These are phyloP conservation scores for Drosophila asahinai DNA, from an alignment of 1,140 invertebrate genomes.

Conservation along the genomic window DNA sequence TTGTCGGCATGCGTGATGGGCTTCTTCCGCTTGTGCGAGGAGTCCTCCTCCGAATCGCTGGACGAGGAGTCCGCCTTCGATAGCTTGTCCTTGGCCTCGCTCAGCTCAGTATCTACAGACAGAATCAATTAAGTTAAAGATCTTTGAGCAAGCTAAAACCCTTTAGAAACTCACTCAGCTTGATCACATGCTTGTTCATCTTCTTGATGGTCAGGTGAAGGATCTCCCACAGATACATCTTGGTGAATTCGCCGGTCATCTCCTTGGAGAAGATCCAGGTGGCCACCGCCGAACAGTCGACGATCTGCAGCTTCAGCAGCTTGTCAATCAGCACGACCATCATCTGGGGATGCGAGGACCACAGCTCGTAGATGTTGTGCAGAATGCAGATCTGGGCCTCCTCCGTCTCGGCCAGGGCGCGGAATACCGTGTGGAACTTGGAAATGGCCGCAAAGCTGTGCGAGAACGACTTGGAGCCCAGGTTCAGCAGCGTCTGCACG, in stretches of 20 bases:
- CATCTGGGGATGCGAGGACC: slow-evolving; percentile 98
- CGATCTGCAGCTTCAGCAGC: slow-evolving; percentile 98
- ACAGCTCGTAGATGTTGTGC: slow-evolving; percentile 96
- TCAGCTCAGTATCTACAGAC: slow-evolving; percentile 88
- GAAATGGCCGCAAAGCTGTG: slow-evolving; percentile 99
- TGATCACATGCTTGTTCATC: slow-evolving; percentile 97
- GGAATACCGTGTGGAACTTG: slow-evolving; percentile 98
- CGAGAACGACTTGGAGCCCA: slow-evolving; percentile 98
- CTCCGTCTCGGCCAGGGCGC: slow-evolving; percentile 95
- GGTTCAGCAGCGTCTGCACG: slow-evolving; percentile 96
- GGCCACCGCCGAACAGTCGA: slow-evolving; percentile 98
- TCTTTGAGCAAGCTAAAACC: too few species aligned
- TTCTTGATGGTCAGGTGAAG: slow-evolving; percentile 97
- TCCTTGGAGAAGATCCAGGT: slow-evolving; percentile 99
- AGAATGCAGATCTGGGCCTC: slow-evolving; percentile 98
- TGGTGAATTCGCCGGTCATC: slow-evolving; percentile 97
- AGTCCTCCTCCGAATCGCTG: slow-evolving; percentile 91
- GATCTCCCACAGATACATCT: slow-evolving; percentile 99
- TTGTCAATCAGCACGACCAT: slow-evolving; percentile 98
- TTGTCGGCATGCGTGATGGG: slow-evolving; percentile 88
- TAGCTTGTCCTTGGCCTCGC: slow-evolving; percentile 94
- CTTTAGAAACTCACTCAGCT: slow-evolving; percentile 87
- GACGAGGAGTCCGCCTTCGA: slow-evolving; percentile 91
- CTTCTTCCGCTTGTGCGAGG: slow-evolving; percentile 87
- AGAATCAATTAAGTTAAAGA: neutral